phyloP scores from a whole-genome alignment of 2,797 vertebrate genomes.

The Anguilla pacifica region DNA sequence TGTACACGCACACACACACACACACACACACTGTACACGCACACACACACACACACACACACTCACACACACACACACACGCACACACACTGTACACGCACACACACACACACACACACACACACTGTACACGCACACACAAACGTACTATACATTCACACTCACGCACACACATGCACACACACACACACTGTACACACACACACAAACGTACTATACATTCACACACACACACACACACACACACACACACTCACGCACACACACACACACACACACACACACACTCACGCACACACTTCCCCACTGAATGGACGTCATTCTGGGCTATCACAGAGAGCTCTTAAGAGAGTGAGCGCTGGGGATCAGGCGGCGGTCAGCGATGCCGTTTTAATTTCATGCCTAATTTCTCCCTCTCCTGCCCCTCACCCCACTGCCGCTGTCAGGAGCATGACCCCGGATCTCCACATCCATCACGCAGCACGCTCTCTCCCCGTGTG shows the following conservation, averaged over 20 bases:
- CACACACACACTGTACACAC: too few species aligned
- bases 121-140: too few species aligned
- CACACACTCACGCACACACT: too few species aligned
- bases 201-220: too few species aligned
- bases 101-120: too few species aligned
- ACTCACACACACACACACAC: too few species aligned
- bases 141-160: too few species aligned
- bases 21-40: too few species aligned
- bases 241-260: too few species aligned
- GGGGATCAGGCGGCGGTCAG: slow-evolving; percentile 73
- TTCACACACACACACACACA: background rate
- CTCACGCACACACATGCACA: background rate
- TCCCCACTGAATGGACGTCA: slow-evolving; percentile 43
- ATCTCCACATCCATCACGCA: background rate
- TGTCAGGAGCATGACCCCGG: slow-evolving; percentile 16
- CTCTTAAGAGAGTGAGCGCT: slow-evolving; percentile 68
- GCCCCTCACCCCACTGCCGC: slow-evolving; percentile 51
- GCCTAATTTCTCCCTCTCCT: slow-evolving; percentile 78
- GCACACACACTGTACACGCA: too few species aligned
- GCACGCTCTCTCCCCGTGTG: background rate
- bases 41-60: background rate
- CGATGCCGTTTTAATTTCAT: slow-evolving; percentile 83
- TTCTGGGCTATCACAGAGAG: background rate
- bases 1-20: too few species aligned
- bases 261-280: background rate